Conservation (phyloP, 2,888 invertebrate genomes). For the Drosophila prolongata region DNA sequence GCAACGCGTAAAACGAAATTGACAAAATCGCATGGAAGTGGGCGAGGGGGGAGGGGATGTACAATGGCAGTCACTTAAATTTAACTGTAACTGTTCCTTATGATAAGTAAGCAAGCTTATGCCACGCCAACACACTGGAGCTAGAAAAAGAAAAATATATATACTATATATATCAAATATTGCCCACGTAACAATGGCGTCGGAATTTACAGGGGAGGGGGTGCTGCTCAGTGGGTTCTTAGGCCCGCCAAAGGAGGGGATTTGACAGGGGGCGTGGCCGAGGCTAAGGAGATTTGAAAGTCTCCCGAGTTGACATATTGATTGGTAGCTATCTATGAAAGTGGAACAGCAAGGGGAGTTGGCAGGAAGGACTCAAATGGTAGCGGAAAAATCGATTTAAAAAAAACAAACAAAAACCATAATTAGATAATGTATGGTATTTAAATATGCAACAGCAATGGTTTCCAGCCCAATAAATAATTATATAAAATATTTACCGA, state of each 20-base stretch:
- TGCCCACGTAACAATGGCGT: background rate
- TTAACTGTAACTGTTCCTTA: slow-evolving; percentile 53
- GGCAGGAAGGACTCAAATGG: background rate
- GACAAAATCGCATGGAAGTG: slow-evolving; percentile 67
- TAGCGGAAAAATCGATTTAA: background rate
- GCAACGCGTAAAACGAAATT: slow-evolving; percentile 57
- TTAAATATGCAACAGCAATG: background rate
- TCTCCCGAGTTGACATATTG: slow-evolving; percentile 16
- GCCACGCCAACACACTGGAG: slow-evolving; percentile 23
- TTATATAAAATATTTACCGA: no score
- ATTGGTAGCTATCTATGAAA: slow-evolving; percentile 8
- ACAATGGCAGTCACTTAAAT: slow-evolving; percentile 44
- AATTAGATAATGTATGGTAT: no score
- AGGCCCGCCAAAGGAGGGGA: slow-evolving; percentile 3
- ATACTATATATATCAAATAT: slow-evolving; percentile 11
- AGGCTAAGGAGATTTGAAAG: slow-evolving; percentile 16
- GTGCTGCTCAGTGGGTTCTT: background rate
- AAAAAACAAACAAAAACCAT: background rate
- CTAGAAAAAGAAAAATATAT: slow-evolving; percentile 6
- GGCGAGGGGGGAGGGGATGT: slow-evolving; percentile 8
- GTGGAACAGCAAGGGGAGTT: background rate
- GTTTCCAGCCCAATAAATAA: no score
- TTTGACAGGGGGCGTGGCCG: slow-evolving; percentile 15
- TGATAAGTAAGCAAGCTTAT: slow-evolving; percentile 51
- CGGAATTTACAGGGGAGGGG: background rate